Base-by-base conservation (phyloP, 2,113 vertebrate genomes). In the Leucoraja erinaceus region DNA sequence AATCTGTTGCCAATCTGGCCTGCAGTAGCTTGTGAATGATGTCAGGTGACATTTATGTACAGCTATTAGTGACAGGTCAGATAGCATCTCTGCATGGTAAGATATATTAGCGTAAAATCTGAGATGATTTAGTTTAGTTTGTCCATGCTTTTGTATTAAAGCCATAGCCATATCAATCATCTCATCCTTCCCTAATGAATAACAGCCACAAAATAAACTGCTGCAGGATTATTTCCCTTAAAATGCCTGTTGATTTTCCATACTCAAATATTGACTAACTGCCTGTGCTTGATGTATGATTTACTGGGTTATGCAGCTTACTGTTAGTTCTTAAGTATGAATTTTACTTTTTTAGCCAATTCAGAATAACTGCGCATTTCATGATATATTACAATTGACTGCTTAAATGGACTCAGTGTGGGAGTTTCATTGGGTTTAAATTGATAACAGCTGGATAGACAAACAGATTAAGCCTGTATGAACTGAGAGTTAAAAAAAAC, bases 261-360 rank as follows among this genome's bases (percentile, higher is more conserved):
- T 97, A 97, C 96, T 96, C 96, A 95, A 95, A 96, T 98, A 98
- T 98, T 98, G 98, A 99, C 98, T 97, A 97, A 97, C 96, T 96
- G 97, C 97, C 98, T 95, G 95, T 94, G 96, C 98, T 98, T 98
- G 98, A 99, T 98, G 97, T 97, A 98, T 97, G 97, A 96, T 96
- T 96, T 96, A 96, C 95, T 95, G 96, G 96, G 94, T 96, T 96
- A 96, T 97, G 97, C 96, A 97, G 97, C 98, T 97, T 98, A 98
- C 96, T 97, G 97, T 97, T 97, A 97, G 97, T 97, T 97, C 97
- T 98, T 97, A 98, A 97, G 97, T 98, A 97, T 98, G 99, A 98
- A 97, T 98, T 98, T 97, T 98, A 97, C 97, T 98, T 97, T 97
- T 97, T 96, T 96, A 96, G 96, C 96, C 96, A 96, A 97, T 96